Evolutionary conservation across 2,113 vertebrate genomes (phyloP).

Genomic region (Sigmodon hispidus): DNA sequence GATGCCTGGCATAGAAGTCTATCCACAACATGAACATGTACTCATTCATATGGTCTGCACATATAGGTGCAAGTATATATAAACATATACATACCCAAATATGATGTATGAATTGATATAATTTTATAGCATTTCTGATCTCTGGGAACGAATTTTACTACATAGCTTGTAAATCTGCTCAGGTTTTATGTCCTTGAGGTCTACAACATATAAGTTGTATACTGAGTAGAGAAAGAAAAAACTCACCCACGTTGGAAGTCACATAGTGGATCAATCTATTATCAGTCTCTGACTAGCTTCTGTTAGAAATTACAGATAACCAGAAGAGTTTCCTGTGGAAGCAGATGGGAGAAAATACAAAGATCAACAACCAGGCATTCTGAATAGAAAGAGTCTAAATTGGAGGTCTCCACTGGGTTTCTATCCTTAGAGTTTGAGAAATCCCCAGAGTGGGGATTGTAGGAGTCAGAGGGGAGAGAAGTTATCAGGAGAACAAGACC

Average conservation of each 20-base stretch:
- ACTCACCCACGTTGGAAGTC: background rate
- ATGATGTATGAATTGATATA: background rate
- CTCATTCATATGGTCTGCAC: background rate
- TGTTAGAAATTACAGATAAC: no score
- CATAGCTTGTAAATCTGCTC: background rate
- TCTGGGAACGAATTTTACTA: background rate
- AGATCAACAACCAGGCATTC: background rate
- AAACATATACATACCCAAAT: background rate
- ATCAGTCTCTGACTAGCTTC: background rate
- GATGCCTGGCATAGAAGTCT: background rate
- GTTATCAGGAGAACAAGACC: background rate
- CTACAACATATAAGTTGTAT: no score
- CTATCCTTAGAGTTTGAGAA: accelerated
- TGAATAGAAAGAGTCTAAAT: background rate
- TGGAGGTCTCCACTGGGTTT: background rate
- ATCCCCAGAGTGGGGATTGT: background rate
- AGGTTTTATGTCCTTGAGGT: background rate
- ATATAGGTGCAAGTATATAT: background rate
- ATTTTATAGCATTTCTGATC: background rate
- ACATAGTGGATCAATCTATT: background rate
- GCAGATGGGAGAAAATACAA: background rate
- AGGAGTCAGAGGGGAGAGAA: no score
- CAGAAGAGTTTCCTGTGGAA: background rate
- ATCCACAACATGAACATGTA: no score
- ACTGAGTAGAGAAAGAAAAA: background rate